Base-by-base conservation (phyloP, 37 sponge, comb jelly and placozoan species). In the Crambe crambe region DNA sequence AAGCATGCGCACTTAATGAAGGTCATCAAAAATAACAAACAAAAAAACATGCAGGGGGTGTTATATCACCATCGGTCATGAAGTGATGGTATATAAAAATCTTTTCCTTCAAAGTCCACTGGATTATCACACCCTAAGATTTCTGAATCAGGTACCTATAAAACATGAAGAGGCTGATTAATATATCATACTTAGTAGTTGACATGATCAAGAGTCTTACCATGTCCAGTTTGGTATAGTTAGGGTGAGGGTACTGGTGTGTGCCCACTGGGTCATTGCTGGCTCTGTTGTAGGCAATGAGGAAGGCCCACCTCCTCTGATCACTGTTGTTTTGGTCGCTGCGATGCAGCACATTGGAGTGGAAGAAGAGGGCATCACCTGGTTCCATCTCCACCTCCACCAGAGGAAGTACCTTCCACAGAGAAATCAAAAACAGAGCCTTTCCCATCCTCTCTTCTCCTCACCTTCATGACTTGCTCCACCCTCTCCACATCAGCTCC, bases 341-440 rank as follows among this genome's bases (percentile, higher is more conserved):
- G 40, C 68, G 72, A 66, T 95, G 96, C 12, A 95, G 89, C n/a
- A 92, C 59, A 56, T 92, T 92, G 57, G 81, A 78, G 72, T 96
- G 97, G 76, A 96, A 93, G 85, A 91, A 96, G 36, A 96, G 74
- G 17, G 91, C 90, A 75, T 91, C 95, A 62, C 89, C 91, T 12
- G 89, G 80, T 29, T 79, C 84, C 82, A 95, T 51, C 62, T 86
- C 89, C 42, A 88, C 89, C 25, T 91, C 65, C 30, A 80, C 86
- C 56, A 80, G 68, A 37, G 87, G 85, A 18, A 86, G 77, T 31
- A 89, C 72, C 88, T 87, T 23, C 30, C 26, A n/a, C n/a, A n/a
- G n/a, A n/a, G n/a, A 15, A 36, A 39, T 18, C 10, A 30, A 22
- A 30, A 15, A 2, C 23, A 58, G 60, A 21, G 76, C 27, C 30